These are phyloP conservation scores for Stegophylla sp. DNA, from an alignment of 2,888 invertebrate genomes.

Conservation along the genomic window DNA sequence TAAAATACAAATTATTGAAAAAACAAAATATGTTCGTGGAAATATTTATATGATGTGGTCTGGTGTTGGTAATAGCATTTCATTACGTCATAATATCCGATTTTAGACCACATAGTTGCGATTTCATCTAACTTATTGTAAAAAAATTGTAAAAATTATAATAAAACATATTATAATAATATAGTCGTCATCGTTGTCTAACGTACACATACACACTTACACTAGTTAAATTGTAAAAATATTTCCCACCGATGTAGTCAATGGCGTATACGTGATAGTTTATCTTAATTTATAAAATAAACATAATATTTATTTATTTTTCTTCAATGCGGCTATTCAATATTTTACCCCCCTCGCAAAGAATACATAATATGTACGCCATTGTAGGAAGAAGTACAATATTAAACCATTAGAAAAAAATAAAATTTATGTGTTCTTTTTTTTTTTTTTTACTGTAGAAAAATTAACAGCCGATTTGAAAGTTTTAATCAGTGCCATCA, in stretches of 20 bases:
- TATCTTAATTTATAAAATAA: background rate
- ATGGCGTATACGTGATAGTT: background rate
- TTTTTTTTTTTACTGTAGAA: too few species aligned
- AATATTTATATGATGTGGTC: background rate
- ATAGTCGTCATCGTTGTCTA: constrained; percentile 54
- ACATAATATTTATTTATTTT: constrained; percentile 5
- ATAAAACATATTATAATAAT: constrained; percentile 24
- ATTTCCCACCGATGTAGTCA: background rate
- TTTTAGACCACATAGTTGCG: background rate
- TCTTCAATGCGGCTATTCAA: constrained; percentile 51
- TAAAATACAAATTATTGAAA: constrained; percentile 3
- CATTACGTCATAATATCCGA: background rate
- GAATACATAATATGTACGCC: constrained; percentile 25
- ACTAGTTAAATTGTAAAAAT: background rate
- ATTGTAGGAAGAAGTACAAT: background rate
- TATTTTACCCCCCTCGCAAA: constrained; percentile 53
- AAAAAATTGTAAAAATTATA: background rate
- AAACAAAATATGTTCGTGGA: constrained; percentile 6
- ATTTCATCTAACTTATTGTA: background rate
- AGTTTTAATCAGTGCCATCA: background rate
- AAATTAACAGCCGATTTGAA: background rate
- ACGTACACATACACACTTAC: constrained; percentile 14
- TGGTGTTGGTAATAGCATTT: constrained; percentile 7
- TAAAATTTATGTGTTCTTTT: too few species aligned
- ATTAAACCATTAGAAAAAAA: too few species aligned